These are phyloP conservation scores for Sinhomidia bicolor DNA, from an alignment of 2,888 invertebrate species.

Conservation along the genomic window DNA sequence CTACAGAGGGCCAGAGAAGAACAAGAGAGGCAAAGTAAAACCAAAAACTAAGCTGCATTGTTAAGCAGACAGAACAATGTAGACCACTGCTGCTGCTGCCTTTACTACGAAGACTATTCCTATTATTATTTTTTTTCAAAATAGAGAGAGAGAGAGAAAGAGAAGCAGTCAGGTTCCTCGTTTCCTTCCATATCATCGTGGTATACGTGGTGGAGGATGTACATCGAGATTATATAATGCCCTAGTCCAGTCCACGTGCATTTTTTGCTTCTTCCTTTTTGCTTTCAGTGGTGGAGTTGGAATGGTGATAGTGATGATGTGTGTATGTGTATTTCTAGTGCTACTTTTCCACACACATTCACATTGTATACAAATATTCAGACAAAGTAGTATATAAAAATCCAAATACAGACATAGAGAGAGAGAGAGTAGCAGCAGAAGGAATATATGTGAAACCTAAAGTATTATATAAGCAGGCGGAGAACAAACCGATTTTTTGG, in stretches of 20 bases:
- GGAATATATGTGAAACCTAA: neutral
- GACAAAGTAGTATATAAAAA: neutral
- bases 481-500: constrained; percentile 75
- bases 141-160: neutral
- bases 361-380: constrained; percentile 15
- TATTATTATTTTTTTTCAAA: too few species aligned
- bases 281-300: neutral
- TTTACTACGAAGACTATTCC: neutral
- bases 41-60: constrained; percentile 20
- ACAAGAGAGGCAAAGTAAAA: neutral
- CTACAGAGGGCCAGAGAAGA: neutral
- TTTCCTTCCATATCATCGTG: too few species aligned
- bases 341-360: neutral
- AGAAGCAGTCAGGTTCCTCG: constrained; percentile 37
- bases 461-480: constrained; percentile 60
- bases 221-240: constrained; percentile 1
- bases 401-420: neutral
- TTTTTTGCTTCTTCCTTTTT: constrained; percentile 65
- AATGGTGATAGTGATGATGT: neutral
- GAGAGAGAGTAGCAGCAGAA: neutral
- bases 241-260: constrained; percentile 73
- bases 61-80: neutral
- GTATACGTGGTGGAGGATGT: too few species aligned
- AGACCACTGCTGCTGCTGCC: neutral
- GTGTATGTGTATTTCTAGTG: neutral